Conservation (phyloP, 2,797 vertebrate species). For the Monodelphis domestica region DNA sequence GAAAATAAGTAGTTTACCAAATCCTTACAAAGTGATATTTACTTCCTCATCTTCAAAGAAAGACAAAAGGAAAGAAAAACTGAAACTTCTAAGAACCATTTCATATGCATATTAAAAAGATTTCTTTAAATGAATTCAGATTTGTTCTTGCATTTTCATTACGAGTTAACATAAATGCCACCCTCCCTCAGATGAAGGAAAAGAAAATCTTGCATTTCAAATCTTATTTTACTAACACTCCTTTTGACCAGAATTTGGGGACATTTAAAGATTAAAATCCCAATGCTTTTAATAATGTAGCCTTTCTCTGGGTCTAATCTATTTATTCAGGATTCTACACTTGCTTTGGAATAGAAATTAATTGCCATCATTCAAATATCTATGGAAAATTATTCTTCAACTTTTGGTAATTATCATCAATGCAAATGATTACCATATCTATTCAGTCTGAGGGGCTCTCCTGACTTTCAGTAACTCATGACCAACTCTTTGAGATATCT, state of each 20-base stretch:
- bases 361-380: background rate
- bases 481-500: background rate
- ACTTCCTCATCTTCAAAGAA: slow-evolving; percentile 9
- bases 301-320: background rate
- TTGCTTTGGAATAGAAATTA: background rate
- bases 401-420: background rate
- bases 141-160: slow-evolving; percentile 35
- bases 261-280: background rate
- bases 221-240: slow-evolving; percentile 22
- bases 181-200: slow-evolving; percentile 3
- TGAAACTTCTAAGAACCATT: slow-evolving; percentile 19
- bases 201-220: slow-evolving; percentile 1
- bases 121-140: slow-evolving; percentile 36
- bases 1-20: slow-evolving; percentile 19
- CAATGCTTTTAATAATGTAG: background rate
- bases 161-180: background rate
- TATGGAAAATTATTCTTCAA: background rate
- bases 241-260: background rate
- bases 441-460: background rate
- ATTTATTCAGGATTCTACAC: background rate
- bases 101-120: background rate
- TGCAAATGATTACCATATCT: background rate
- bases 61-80: slow-evolving; percentile 20
- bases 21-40: slow-evolving; percentile 42
- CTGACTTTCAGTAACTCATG: background rate